Conservation (phyloP, 2,113 vertebrate species). For the Chunga burmeisteri region DNA sequence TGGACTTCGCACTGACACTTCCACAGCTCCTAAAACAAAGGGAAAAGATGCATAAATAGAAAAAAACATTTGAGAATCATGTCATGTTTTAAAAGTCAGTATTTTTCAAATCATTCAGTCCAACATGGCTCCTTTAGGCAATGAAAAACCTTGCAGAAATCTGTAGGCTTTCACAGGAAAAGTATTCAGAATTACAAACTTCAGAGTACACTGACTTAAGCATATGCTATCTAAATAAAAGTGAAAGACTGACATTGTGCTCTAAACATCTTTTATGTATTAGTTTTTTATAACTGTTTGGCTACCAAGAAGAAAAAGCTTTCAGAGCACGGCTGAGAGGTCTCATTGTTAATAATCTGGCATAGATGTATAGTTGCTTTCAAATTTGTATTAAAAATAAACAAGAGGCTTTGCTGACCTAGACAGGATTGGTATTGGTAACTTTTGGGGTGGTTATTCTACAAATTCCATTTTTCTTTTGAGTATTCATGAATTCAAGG, state of each 20-base stretch:
- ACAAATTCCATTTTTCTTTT: neutral
- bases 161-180: neutral
- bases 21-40: constrained; percentile 78
- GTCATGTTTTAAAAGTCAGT: neutral
- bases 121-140: neutral
- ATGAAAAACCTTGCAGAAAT: neutral
- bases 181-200: neutral
- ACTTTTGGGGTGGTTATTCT: neutral
- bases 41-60: neutral
- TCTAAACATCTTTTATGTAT: neutral
- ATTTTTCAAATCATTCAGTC: neutral
- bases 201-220: neutral
- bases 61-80: neutral
- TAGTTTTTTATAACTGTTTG: neutral
- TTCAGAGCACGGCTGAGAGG: neutral
- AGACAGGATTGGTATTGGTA: neutral
- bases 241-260: neutral
- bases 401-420: neutral
- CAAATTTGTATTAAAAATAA: neutral
- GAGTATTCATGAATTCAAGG: neutral
- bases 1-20: constrained; percentile 84
- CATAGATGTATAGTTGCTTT: neutral
- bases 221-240: neutral
- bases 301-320: neutral
- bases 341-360: neutral